Evolutionary conservation across 2,888 invertebrate genomes (phyloP).

Genomic region (Phytoseiulus persimilis): DNA sequence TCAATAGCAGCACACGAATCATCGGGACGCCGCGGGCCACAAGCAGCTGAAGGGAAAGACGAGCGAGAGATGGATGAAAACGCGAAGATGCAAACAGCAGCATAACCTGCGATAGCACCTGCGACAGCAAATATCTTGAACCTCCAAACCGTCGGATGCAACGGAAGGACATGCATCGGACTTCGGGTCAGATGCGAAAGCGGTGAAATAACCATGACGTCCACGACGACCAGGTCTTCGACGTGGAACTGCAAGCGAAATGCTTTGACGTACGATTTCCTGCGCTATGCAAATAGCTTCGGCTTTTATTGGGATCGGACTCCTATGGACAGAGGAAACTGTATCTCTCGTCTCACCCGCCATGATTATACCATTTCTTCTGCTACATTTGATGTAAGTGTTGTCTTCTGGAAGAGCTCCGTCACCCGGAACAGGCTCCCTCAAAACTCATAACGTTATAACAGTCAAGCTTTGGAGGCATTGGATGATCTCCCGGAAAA

Average conservation of each 20-base stretch:
- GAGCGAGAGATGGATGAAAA: background rate
- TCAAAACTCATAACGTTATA: too few species aligned
- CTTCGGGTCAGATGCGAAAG: background rate
- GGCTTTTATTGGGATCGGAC: background rate
- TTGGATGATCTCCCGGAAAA: too few species aligned
- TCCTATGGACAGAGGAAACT: background rate
- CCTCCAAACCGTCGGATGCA: background rate
- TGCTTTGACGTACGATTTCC: background rate
- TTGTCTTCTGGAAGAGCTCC: too few species aligned
- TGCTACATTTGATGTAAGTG: too few species aligned
- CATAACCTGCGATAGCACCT: background rate
- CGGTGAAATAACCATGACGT: background rate
- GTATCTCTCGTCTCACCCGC: background rate
- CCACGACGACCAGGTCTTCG: background rate
- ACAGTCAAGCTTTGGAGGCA: too few species aligned
- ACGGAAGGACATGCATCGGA: background rate
- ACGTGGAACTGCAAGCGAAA: background rate
- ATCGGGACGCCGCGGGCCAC: background rate
- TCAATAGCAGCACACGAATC: background rate
- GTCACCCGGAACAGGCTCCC: too few species aligned
- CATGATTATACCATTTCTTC: background rate
- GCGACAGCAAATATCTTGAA: background rate
- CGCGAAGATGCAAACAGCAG: background rate
- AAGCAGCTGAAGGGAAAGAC: background rate
- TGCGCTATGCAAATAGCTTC: background rate